phyloP scores from a whole-genome alignment of 2,113 vertebrate species.

The Aythya baeri region DNA sequence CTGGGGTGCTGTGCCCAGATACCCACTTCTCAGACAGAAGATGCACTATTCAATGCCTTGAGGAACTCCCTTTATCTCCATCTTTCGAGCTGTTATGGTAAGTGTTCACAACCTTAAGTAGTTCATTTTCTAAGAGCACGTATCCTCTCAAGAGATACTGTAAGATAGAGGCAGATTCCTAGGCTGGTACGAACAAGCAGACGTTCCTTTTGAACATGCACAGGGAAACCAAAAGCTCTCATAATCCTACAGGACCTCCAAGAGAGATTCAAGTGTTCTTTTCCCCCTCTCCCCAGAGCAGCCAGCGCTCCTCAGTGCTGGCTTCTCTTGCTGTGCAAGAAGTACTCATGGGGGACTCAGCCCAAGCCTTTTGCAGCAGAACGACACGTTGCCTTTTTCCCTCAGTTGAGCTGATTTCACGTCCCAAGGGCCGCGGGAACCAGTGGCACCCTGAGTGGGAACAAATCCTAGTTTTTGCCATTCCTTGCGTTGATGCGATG shows the following conservation, averaged over 20 bases:
- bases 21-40: not conserved
- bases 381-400: slow-evolving; percentile 31
- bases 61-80: slow-evolving; percentile 24
- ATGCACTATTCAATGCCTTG: not conserved
- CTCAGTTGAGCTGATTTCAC: slow-evolving; percentile 14
- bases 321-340: not conserved
- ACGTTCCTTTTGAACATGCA: slow-evolving; percentile 12
- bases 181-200: slow-evolving; percentile 45
- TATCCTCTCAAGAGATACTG: not conserved
- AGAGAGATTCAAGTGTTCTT: not conserved
- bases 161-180: not conserved
- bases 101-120: not conserved
- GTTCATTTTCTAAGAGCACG: not conserved
- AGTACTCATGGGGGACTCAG: not conserved
- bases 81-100: not conserved
- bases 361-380: not conserved
- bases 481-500: slow-evolving; percentile 19
- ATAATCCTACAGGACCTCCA: not conserved
- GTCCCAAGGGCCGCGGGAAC: not conserved
- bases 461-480: not conserved
- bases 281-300: not conserved
- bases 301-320: not conserved
- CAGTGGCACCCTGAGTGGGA: not conserved
- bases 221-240: not conserved
- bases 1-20: not conserved